Percentiles rank a stretch among this genome's conserved stretches.
Evolutionary conservation across 92 coral and sea anemone species (phyloP).

Genomic region (Pocillopora grandis): DNA sequence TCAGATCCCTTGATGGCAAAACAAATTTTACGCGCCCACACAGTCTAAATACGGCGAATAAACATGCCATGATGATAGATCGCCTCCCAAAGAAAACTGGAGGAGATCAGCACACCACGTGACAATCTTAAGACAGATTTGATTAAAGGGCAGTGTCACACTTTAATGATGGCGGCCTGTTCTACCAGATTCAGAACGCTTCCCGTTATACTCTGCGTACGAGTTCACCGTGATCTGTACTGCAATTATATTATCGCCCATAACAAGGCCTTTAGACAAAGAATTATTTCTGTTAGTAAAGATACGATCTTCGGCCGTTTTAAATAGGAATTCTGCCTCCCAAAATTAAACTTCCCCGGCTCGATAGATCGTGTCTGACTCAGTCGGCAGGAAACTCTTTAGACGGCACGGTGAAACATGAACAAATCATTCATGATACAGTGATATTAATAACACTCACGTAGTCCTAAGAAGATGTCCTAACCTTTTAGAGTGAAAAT

Average conservation of each 20-base stretch:
- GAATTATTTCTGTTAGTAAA: constrained; percentile 12
- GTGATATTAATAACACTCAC: constrained; percentile 33
- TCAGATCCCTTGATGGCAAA: too few species aligned
- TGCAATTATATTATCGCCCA: not conserved
- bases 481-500: constrained; percentile 6
- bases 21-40: too few species aligned
- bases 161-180: constrained; percentile 22
- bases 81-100: not conserved
- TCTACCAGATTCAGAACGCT: not conserved
- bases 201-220: constrained; percentile 25
- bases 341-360: constrained; percentile 20
- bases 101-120: constrained; percentile 10
- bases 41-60: not conserved
- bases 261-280: not conserved
- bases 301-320: not conserved
- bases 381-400: not conserved
- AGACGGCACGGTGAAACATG: not conserved
- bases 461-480: constrained; percentile 23
- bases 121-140: constrained; percentile 31
- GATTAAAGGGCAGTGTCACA: constrained; percentile 39
- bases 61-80: not conserved
- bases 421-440: constrained; percentile 13
- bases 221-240: not conserved
- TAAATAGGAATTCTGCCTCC: not conserved
- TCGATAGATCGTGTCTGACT: constrained; percentile 30